Conservation (phyloP, 2,888 invertebrate genomes). For the Crematogaster levior region DNA sequence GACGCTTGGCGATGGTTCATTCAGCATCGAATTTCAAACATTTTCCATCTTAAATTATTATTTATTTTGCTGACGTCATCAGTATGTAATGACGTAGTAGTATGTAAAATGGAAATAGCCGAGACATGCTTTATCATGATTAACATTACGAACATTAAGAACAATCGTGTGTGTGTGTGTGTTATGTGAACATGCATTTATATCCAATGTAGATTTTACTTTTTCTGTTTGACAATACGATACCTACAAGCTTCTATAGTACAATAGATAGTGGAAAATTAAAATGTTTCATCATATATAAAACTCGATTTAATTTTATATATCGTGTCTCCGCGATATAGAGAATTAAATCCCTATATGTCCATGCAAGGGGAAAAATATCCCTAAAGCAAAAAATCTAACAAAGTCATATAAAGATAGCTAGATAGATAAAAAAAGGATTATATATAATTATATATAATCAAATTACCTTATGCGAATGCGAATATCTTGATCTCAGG, state of each 20-base stretch:
- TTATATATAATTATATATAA: too few relatives aligned
- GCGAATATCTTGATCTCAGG: not conserved
- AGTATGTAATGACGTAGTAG: too few relatives aligned
- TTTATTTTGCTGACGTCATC: constrained; percentile 14
- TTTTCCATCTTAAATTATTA: not conserved
- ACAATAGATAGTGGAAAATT: not conserved
- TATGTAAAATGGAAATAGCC: not conserved
- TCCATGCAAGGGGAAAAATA: too few relatives aligned
- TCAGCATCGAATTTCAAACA: constrained; percentile 12
- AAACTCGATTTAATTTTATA: not conserved
- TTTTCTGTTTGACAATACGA: not conserved
- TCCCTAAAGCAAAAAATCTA: not conserved
- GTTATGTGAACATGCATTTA: too few relatives aligned
- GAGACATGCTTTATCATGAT: not conserved
- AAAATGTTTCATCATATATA: not conserved
- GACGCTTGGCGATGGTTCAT: not conserved
- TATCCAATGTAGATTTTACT: not conserved
- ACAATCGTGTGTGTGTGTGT: not conserved
- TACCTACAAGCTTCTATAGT: not conserved
- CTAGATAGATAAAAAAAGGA: too few relatives aligned
- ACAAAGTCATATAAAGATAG: not conserved
- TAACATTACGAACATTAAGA: not conserved
- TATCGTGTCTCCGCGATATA: too few relatives aligned
- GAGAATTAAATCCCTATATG: too few relatives aligned
- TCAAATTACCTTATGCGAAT: constrained; percentile 29